phyloP scores from a whole-genome alignment of 2,797 vertebrate genomes.

The Tokudaia muenninki region DNA sequence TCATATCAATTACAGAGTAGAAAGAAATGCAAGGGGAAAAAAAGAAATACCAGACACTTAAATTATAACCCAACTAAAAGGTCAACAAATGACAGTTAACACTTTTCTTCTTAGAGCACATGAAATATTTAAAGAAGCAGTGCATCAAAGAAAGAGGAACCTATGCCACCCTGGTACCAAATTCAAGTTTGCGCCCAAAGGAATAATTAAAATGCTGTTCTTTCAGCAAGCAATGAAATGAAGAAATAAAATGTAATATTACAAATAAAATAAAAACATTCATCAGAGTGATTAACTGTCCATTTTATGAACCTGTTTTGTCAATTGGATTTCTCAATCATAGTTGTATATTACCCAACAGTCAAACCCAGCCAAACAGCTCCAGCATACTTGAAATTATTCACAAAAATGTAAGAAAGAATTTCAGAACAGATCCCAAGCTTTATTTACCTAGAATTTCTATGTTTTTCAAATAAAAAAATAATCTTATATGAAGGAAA shows the following conservation, averaged over 20 bases:
- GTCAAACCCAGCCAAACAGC: neutral
- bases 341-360: neutral
- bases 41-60: constrained; percentile 73
- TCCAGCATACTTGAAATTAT: constrained; percentile 2
- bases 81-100: constrained; percentile 73
- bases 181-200: constrained; percentile 41
- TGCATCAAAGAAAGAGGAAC: constrained; percentile 43
- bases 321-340: neutral
- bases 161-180: constrained; percentile 4
- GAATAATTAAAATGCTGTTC: constrained; percentile 46
- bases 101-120: constrained; percentile 66
- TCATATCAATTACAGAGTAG: constrained; percentile 38
- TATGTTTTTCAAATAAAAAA: neutral
- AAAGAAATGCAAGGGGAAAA: constrained; percentile 41
- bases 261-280: constrained; percentile 2
- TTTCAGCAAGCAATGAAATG: constrained; percentile 50
- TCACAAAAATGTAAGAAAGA: neutral
- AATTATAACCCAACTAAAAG: constrained; percentile 78
- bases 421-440: neutral
- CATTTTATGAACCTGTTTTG: neutral
- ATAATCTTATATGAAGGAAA: neutral
- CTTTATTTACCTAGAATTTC: neutral
- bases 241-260: constrained; percentile 67
- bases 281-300: neutral
- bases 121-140: constrained; percentile 73